Evolutionary conservation across 2,888 invertebrate genomes (phyloP).

Genomic region (Lasius fuliginosus): DNA sequence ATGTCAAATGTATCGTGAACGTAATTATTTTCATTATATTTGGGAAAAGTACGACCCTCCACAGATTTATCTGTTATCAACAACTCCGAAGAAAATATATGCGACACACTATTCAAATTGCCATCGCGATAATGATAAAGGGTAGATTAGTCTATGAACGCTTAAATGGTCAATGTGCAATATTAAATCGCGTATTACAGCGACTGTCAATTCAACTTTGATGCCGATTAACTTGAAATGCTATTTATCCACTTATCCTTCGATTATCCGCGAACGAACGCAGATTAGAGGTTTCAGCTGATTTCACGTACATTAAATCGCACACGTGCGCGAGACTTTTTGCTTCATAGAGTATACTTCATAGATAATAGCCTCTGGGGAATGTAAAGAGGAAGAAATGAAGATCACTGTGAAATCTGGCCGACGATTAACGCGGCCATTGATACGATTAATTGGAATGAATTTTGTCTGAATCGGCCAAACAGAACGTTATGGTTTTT

Average conservation of each 20-base stretch:
- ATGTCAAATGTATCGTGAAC: background rate
- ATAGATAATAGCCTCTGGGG: background rate
- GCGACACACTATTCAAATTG: background rate
- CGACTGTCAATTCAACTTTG: conserved; percentile 19
- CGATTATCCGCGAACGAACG: background rate
- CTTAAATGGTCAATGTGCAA: background rate
- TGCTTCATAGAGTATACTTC: background rate
- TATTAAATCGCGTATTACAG: conserved; percentile 9
- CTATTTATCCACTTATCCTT: background rate
- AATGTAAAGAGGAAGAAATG: background rate
- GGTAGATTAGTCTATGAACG: background rate
- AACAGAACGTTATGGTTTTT: conserved; percentile 21
- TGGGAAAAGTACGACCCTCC: too few species aligned
- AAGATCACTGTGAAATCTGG: background rate
- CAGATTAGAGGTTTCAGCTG: background rate
- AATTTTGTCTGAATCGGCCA: background rate
- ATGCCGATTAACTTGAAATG: conserved; percentile 9
- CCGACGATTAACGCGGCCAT: background rate
- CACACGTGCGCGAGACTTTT: background rate
- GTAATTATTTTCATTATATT: background rate
- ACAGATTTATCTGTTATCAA: background rate
- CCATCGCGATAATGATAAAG: background rate
- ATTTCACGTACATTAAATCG: background rate
- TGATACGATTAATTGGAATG: conserved; percentile 21
- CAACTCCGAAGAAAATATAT: background rate